Base-by-base conservation (phyloP, 2,113 vertebrate genomes). In the Myxocyprinus asiaticus region DNA sequence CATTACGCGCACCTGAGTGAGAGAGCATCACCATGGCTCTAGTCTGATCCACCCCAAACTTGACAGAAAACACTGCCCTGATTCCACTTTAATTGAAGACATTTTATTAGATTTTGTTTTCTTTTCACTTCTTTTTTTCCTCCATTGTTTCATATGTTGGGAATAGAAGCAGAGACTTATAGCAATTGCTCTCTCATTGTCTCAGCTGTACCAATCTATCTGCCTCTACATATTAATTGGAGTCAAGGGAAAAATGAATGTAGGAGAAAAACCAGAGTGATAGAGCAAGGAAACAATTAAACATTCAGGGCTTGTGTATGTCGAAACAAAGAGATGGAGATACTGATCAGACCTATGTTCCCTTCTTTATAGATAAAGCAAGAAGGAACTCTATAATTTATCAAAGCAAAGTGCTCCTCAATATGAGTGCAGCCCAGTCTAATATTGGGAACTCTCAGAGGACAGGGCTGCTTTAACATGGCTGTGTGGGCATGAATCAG, bases 61-160 rank as follows among this genome's bases (percentile, higher is more conserved):
- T 87, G 74, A 82, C 78, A 81, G 79, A 81, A 76, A 78, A 59
- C 73, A 55, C 78, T 11, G 71, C 62, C 53, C 50, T 85, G 82
- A 87, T 88, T 87, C 82, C 78, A 81, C 82, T 86, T 87, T 89
- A 88, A 89, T 87, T 84, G 75, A 87, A 85, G 79, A 74, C 61
- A 78, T 83, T 83, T 87, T 78, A 83, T 86, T 82, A 58, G 81
- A 80, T 78, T 71, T 77, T 43, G 48, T 33, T 67, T 62, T 66
- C 42, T 76, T n/a, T n/a, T n/a, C 9, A 6, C 70, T 6, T 51
- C 63, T 7, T 43, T 58, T 64, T 33, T 58, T 33, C 1, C 74
- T 47, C 50, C 14, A 84, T 82, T 78, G 72, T 83, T 83, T 85
- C 69, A 53, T 80, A 82, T 77, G 71, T 80, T 79, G 58, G 69